These are phyloP conservation scores for Thamnaconus septentrionalis DNA, from an alignment of 2,113 vertebrate genomes.

Conservation along the genomic window DNA sequence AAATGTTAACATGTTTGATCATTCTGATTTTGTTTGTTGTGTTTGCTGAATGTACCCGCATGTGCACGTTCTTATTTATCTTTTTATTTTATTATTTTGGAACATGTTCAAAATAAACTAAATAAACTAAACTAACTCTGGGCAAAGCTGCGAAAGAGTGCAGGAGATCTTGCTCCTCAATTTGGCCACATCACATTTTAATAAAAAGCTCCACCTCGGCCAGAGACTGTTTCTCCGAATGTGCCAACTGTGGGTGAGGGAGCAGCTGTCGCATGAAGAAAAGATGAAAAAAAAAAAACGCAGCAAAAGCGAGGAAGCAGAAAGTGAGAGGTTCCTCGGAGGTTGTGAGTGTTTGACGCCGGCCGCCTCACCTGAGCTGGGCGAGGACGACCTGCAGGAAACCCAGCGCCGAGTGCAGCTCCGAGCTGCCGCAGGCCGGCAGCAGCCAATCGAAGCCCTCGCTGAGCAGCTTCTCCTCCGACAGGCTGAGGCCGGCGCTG, in stretches of 20 bases:
- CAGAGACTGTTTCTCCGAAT: conserved; percentile 40
- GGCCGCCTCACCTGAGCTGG: conserved; percentile 83
- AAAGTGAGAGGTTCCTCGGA: background rate
- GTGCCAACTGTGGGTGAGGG: conserved; percentile 19
- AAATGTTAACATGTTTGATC: no score
- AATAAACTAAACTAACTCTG: background rate
- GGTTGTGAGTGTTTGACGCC: conserved; percentile 7
- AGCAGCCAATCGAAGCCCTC: conserved; percentile 93
- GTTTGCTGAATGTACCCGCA: no score
- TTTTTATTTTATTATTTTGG: no score
- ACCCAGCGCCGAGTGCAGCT: conserved; percentile 82
- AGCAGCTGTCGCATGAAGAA: background rate
- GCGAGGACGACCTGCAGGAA: conserved; percentile 86
- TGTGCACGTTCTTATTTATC: no score
- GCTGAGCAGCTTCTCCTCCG: conserved; percentile 91
- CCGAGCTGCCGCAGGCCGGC: conserved; percentile 86
- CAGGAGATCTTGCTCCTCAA: conserved; percentile 23
- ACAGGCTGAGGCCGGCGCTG: conserved; percentile 81
- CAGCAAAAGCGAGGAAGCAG: conserved; percentile 4
- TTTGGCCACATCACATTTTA: conserved; percentile 38
- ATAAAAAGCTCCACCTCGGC: conserved; percentile 29
- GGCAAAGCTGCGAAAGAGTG: conserved; percentile 22
- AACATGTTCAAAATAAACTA: no score
- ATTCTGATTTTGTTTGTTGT: no score
- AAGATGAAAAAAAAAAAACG: conserved; percentile 4